Evolutionary conservation across 2,113 vertebrate genomes (phyloP), one percentile per base, ranked within the genome.

Genomic region (Leucopsar rothschildi): DNA sequence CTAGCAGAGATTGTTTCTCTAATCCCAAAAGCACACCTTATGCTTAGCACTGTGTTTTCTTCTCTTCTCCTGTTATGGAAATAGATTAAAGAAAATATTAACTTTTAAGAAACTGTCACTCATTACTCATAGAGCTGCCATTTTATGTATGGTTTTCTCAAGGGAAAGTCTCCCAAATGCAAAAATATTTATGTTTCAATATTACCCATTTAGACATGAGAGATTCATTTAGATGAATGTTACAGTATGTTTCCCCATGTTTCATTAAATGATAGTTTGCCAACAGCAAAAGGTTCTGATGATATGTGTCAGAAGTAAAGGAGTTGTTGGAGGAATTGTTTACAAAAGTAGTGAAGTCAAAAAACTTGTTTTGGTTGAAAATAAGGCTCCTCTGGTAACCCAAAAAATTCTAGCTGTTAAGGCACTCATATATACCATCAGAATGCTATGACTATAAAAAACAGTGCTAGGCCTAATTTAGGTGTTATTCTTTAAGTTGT

Each of bases 81-180:
- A 98, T 97, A 98, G 97, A 98, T 98, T 98, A 98, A 98, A 98
- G 97, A 96, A 98, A 98, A 98, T 98, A 98, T 98, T 98, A 98
- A 98, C 98, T 97, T 98, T 98, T 98, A 98, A 97, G 97, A 97
- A 98, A 97, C 98, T 98, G 97, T 98, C 98, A 98, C 88, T 98
- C 97, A 98, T 98, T 98, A 97, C 73, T 98, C 95, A 95, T 55
- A 84, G 37, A 91, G 90, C 88, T 96, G 96, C 95, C 90, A 97
- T 97, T 97, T 95, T 97, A 88, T 95, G 87, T 96, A 52, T 90
- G 47, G 39, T 70, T 95, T 92, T 98, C 98, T 97, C 98, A 9
- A 72, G 97, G 97, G 97, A 97, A 95, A 82, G 78, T 84, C 82
- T 96, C 95, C 95, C 94, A 95, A 97, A 98, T 73, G 97, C 88